Base-by-base conservation (phyloP, 2,113 vertebrate species). In the Chlorodrepanis virens region DNA sequence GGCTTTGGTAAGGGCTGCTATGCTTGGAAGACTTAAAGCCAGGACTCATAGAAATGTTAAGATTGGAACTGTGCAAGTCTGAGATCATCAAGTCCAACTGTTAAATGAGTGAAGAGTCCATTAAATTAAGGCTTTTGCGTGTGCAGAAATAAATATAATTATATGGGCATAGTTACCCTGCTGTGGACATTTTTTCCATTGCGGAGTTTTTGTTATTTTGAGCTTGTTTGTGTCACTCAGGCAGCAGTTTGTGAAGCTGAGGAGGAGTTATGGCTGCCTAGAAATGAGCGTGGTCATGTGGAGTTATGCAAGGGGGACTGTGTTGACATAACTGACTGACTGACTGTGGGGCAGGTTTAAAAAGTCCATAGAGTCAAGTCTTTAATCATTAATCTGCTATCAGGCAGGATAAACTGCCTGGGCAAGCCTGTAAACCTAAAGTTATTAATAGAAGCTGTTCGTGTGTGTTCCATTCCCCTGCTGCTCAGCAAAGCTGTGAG, bases 371-470 rank as follows among this genome's bases (percentile, higher is more conserved):
- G 68, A 94, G 87, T 70, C 90, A 60, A 94, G 83, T 59, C 72
- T 67, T 93, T 96, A 95, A 96, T 94, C 90, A 96, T 96, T 97
- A 96, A 96, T 95, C 92, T 80, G 88, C 29, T 92, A 92, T 87
- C 80, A 44, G 39, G 80, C 87, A 71, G 83, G 76, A 95, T 95
- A 94, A 93, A 60, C 64, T 94, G 95, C 96, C 91, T 68, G 85
- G 74, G 74, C 84, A 87, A 90, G 56, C 44, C 83, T 59, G 31
- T 84, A 78, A 81, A 89, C 42, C 60, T 67, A 68, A 52, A 29
- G 8, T 86, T 94, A 92, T 94, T 95, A 86, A 74, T 78, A 94
- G 90, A 42, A 82, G 35, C 78, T 87, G 25, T 60, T 92, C 56
- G 52, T 89, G 42, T 37, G 65, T 2, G 1, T 87, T 89, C 70